A percentile compares a stretch with the other conserved stretches of the same genome.
Evolutionary conservation across 2,797 vertebrate genomes (phyloP).

Genomic region (Notolabrus celidotus): DNA sequence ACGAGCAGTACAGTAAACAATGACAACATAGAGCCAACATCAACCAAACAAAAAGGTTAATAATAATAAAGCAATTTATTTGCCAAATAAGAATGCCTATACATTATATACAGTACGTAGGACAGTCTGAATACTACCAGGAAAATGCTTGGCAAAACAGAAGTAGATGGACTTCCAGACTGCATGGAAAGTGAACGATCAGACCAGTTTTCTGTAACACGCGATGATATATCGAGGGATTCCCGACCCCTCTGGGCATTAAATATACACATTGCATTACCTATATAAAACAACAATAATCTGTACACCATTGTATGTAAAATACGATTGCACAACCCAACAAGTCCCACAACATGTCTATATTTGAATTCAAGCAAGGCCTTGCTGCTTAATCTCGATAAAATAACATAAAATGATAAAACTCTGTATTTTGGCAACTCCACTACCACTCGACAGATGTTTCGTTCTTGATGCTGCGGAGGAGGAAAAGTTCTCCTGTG

Average conservation of each 20-base stretch:
- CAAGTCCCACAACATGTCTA: conserved; percentile 77
- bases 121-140: conserved; percentile 79
- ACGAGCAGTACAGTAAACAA: too few relatives aligned
- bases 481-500: conserved; percentile 62
- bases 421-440: conserved; percentile 68
- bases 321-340: conserved; percentile 85
- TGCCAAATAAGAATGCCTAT: conserved; percentile 84
- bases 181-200: conserved; percentile 76
- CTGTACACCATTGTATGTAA: conserved; percentile 80
- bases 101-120: conserved; percentile 84
- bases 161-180: conserved; percentile 76
- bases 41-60: conserved; percentile 38
- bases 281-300: conserved; percentile 80
- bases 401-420: conserved; percentile 69
- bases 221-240: conserved; percentile 75
- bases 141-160: conserved; percentile 74
- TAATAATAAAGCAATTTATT: conserved; percentile 85
- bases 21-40: not conserved
- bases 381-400: conserved; percentile 58
- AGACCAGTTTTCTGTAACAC: conserved; percentile 70
- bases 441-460: conserved; percentile 65
- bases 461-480: conserved; percentile 46
- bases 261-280: conserved; percentile 79
- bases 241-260: conserved; percentile 77
- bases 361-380: conserved; percentile 74